A percentile compares a stretch with the other conserved stretches of the same genome.
These are phyloP conservation scores for Nemotelus nigrinus DNA, from an alignment of 2,888 invertebrate species.

Conservation along the genomic window DNA sequence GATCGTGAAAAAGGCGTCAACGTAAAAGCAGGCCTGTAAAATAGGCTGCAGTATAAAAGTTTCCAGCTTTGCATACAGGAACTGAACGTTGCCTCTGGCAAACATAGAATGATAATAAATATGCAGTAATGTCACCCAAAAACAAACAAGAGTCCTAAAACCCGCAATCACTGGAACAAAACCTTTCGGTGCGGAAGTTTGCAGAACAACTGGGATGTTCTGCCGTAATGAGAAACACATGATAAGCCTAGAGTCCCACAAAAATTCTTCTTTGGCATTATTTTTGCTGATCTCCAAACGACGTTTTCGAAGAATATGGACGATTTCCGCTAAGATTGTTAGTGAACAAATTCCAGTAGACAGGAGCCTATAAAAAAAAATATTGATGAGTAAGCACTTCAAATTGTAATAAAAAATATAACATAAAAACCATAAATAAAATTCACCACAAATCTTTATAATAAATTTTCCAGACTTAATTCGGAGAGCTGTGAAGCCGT, in stretches of 20 bases:
- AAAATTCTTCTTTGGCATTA: not conserved
- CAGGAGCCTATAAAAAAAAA: not conserved
- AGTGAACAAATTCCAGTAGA: not conserved
- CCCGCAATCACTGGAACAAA: constrained; percentile 57
- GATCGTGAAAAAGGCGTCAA: constrained; percentile 59
- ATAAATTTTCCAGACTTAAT: too few relatives aligned
- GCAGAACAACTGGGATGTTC: constrained; percentile 53
- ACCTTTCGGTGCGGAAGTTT: constrained; percentile 53
- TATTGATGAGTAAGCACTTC: not conserved
- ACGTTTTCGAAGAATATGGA: constrained; percentile 7
- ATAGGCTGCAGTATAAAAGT: constrained; percentile 56
- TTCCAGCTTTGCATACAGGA: constrained; percentile 57
- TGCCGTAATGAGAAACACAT: constrained; percentile 56
- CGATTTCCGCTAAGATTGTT: constrained; percentile 25
- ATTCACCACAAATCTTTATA: too few relatives aligned
- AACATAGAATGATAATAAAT: constrained; percentile 59
- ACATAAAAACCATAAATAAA: too few relatives aligned
- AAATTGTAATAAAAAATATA: not conserved
- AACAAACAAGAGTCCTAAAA: constrained; percentile 56
- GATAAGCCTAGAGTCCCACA: constrained; percentile 6
- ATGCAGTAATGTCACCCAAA: constrained; percentile 59
- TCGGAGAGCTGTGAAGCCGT: too few relatives aligned
- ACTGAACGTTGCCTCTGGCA: constrained; percentile 56
- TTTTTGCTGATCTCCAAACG: constrained; percentile 28
- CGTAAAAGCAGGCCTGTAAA: constrained; percentile 57